A percentile compares a stretch with the other conserved stretches of the same genome.
These are phyloP conservation scores for Myotis pilosus DNA, from an alignment of 2,797 vertebrate genomes.

Conservation along the genomic window DNA sequence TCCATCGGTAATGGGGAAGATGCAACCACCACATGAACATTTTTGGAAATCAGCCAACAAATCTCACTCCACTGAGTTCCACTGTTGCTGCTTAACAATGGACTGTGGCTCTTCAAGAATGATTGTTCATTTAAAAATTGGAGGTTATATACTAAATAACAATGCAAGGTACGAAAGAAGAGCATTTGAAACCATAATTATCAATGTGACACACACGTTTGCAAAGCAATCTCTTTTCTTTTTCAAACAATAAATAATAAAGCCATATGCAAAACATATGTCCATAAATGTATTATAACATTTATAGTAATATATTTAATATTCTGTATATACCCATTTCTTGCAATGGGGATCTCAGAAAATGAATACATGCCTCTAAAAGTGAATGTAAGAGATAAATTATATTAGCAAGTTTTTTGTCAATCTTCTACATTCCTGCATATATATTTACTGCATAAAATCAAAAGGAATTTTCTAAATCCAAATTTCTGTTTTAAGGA, in stretches of 20 bases:
- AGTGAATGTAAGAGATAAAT: slow-evolving; percentile 57
- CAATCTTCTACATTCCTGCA: slow-evolving; percentile 57
- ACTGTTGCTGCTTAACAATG: background rate
- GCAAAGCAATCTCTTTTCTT: background rate
- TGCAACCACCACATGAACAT: background rate
- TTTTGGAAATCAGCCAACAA: background rate
- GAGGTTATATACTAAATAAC: background rate
- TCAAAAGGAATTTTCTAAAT: slow-evolving; percentile 35
- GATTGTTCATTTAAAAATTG: background rate
- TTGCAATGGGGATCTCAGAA: slow-evolving; percentile 61
- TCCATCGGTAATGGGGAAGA: background rate
- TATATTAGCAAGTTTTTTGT: slow-evolving; percentile 58
- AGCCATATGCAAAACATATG: background rate
- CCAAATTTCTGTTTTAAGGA: slow-evolving; percentile 44
- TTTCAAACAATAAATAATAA: background rate
- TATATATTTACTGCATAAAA: slow-evolving; percentile 23
- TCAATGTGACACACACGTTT: background rate
- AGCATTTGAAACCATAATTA: background rate
- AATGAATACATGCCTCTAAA: slow-evolving; percentile 72
- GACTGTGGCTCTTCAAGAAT: background rate
- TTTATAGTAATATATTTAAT: slow-evolving; percentile 6
- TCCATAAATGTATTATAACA: background rate
- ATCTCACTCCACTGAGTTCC: background rate
- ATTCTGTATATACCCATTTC: slow-evolving; percentile 41
- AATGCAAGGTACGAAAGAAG: background rate